Conservation (phyloP, 2,888 invertebrate species). For the Idaea dimidiata region DNA sequence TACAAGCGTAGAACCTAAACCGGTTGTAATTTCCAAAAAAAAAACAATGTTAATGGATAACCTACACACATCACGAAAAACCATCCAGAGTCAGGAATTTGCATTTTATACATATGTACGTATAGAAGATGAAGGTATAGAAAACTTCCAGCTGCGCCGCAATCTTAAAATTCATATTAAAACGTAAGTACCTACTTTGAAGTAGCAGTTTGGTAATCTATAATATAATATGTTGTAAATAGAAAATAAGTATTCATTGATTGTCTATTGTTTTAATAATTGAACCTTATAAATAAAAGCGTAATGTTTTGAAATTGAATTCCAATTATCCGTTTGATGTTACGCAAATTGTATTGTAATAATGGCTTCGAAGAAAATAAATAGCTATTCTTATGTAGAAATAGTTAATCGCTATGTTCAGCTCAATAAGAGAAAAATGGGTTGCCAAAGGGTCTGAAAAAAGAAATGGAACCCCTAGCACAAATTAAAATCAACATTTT, state of each 20-base stretch:
- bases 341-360: constrained; percentile 16
- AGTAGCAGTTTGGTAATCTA: constrained; percentile 21
- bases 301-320: constrained; percentile 33
- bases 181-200: not conserved
- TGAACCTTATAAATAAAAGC: constrained; percentile 39
- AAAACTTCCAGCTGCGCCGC: too few relatives aligned
- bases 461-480: too few relatives aligned
- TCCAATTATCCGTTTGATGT: constrained; percentile 40
- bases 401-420: not conserved
- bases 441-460: not conserved
- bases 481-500: too few relatives aligned
- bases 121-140: too few relatives aligned
- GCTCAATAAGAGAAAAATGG: not conserved
- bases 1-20: too few relatives aligned
- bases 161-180: too few relatives aligned
- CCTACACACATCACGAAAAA: too few relatives aligned
- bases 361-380: not conserved
- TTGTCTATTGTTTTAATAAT: constrained; percentile 41
- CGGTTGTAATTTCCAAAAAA: too few relatives aligned
- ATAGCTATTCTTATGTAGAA: not conserved
- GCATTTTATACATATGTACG: too few relatives aligned
- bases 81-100: too few relatives aligned
- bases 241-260: constrained; percentile 20
- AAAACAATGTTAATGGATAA: too few relatives aligned
- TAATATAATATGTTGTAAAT: constrained; percentile 32